These are phyloP conservation scores for Macrobrachium nipponense DNA, from an alignment of 1,140 invertebrate species.

Conservation along the genomic window DNA sequence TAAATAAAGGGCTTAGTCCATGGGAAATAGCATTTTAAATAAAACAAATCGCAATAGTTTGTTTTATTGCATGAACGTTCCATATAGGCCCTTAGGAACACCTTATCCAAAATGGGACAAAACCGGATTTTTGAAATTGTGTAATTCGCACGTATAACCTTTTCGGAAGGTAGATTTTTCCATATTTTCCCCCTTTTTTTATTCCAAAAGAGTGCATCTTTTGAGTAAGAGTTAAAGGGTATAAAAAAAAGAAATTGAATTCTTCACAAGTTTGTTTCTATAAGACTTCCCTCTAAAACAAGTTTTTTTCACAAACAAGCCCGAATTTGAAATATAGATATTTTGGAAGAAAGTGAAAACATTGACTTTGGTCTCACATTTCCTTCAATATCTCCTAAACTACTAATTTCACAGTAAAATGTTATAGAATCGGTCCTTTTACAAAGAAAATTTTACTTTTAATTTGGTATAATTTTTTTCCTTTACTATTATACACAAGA, in stretches of 20 bases:
- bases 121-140: constrained; percentile 16
- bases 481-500: no score
- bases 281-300: not conserved
- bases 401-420: not conserved
- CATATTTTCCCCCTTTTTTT: constrained; percentile 7
- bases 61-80: not conserved
- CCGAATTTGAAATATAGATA: no score
- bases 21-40: no score
- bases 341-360: no score
- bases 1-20: no score
- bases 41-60: no score
- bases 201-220: constrained; percentile 6
- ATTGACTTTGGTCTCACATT: no score
- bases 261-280: not conserved
- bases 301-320: constrained; percentile 2
- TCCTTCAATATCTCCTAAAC: no score
- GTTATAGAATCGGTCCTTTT: no score
- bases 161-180: constrained; percentile 5
- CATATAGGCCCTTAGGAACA: constrained; percentile 16
- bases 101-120: constrained; percentile 22
- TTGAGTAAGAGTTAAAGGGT: constrained; percentile 6
- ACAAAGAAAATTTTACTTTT: no score
- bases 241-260: not conserved
- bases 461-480: no score
- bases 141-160: constrained; percentile 16